Percentiles rank a stretch among this genome's conserved stretches.
These are phyloP conservation scores for Phataginus tetradactyla DNA, from an alignment of 2,797 vertebrate species.

Conservation along the genomic window DNA sequence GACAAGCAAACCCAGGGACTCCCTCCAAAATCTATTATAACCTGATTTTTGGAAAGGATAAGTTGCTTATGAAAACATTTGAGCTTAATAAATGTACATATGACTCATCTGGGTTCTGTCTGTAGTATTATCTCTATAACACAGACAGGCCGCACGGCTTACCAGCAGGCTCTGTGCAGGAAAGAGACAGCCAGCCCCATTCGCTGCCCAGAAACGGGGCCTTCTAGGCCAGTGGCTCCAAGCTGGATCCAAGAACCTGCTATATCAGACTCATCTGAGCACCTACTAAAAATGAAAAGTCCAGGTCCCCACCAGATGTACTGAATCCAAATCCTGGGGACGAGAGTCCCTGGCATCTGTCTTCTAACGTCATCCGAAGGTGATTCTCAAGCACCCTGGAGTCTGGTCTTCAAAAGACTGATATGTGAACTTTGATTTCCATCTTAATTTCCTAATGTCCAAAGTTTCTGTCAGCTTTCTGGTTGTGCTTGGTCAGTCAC, in stretches of 20 bases:
- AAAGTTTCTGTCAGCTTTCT: background rate
- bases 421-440: background rate
- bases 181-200: background rate
- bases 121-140: background rate
- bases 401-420: background rate
- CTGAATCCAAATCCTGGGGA: background rate
- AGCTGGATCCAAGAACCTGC: background rate
- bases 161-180: background rate
- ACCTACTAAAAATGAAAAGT: background rate
- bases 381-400: background rate
- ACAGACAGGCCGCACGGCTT: background rate
- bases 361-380: background rate
- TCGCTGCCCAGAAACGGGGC: background rate
- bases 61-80: slow-evolving; percentile 63
- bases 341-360: background rate
- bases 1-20: slow-evolving; percentile 29
- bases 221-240: background rate
- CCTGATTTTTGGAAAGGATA: slow-evolving; percentile 61
- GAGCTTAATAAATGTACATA: slow-evolving; percentile 56
- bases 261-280: background rate
- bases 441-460: background rate
- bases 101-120: slow-evolving; percentile 33
- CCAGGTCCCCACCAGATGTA: background rate
- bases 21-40: slow-evolving; percentile 45
- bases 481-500: background rate